Percentiles rank a stretch among this genome's conserved stretches.
These are phyloP conservation scores for Pardalotus punctatus DNA, from an alignment of 2,113 vertebrate genomes.

Conservation along the genomic window DNA sequence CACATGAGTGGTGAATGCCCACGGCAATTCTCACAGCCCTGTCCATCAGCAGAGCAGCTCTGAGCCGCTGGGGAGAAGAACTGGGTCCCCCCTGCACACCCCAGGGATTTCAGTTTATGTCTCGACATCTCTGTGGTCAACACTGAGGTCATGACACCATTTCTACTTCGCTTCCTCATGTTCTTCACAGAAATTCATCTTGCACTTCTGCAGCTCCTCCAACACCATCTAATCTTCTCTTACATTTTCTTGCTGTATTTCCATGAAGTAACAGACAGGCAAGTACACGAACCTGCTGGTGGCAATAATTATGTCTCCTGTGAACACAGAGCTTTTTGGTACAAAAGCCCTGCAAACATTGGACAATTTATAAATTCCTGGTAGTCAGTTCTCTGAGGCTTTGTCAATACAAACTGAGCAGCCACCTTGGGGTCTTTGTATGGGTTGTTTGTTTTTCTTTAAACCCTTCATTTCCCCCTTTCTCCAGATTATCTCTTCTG, in stretches of 20 bases:
- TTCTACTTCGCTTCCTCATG: background rate
- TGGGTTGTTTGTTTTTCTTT: background rate
- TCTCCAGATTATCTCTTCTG: background rate
- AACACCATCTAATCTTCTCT: background rate
- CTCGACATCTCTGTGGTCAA: background rate
- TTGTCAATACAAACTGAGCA: background rate
- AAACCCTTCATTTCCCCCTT: background rate
- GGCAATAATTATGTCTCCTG: background rate
- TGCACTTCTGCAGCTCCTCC: background rate
- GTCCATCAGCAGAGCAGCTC: background rate
- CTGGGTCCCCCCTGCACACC: accelerated
- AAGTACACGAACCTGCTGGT: background rate
- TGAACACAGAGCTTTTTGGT: background rate
- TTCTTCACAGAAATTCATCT: background rate
- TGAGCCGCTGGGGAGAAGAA: accelerated
- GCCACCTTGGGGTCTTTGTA: background rate
- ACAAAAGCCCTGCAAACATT: background rate
- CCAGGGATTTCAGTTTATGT: no score
- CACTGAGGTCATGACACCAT: background rate
- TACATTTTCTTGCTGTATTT: background rate
- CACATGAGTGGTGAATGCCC: accelerated
- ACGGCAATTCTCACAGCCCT: accelerated
- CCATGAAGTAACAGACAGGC: background rate
- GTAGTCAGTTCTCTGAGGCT: background rate
- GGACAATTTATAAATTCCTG: background rate